Evolutionary conservation across 2,888 invertebrate genomes (phyloP).

Genomic region (Rhamnusium bicolor): DNA sequence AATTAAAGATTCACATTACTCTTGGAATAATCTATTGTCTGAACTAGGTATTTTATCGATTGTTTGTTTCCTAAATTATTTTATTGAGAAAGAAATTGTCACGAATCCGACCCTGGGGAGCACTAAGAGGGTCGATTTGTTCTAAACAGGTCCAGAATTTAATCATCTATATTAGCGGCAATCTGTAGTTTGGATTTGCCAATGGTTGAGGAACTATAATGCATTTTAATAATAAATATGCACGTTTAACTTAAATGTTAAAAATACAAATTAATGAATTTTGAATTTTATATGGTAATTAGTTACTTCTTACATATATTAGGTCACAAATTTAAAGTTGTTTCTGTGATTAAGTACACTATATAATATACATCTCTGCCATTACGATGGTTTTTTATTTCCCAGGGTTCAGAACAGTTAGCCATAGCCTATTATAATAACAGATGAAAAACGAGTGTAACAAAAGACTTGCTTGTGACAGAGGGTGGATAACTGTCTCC

Average conservation of each 20-base stretch:
- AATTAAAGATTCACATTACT: too few relatives aligned
- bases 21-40: too few relatives aligned
- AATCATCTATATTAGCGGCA: conserved; percentile 36
- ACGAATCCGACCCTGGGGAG: conserved; percentile 7
- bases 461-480: conserved; percentile 40
- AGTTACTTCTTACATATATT: too few relatives aligned
- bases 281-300: too few relatives aligned
- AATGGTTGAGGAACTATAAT: neutral
- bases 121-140: conserved; percentile 29
- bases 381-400: neutral
- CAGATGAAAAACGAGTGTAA: conserved; percentile 40
- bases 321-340: too few relatives aligned
- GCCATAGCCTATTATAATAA: neutral
- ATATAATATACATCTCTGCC: too few relatives aligned
- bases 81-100: neutral
- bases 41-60: too few relatives aligned
- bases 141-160: conserved; percentile 19
- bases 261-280: too few relatives aligned
- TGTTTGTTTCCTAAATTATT: too few relatives aligned
- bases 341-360: too few relatives aligned
- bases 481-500: conserved; percentile 33
- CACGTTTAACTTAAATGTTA: neutral
- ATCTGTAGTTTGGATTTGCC: conserved; percentile 28
- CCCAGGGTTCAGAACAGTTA: neutral
- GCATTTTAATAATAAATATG: neutral